These are phyloP conservation scores for Sphaerophoria taeniata DNA, from an alignment of 2,888 invertebrate species.

Conservation along the genomic window DNA sequence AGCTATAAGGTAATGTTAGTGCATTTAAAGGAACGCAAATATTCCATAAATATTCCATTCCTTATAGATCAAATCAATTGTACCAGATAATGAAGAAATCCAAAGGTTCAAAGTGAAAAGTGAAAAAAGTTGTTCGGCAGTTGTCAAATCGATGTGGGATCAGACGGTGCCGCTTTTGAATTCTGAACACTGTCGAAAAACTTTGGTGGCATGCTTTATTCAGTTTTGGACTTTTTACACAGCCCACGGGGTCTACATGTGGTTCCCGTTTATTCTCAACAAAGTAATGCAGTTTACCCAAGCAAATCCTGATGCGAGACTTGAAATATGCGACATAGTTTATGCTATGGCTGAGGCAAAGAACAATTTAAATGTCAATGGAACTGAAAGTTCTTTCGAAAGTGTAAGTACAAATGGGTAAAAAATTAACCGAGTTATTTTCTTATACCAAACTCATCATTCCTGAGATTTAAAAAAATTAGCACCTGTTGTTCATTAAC, in stretches of 20 bases:
- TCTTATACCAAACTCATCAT: background rate
- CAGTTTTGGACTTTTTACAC: slow-evolving; percentile 79
- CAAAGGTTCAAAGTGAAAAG: slow-evolving; percentile 16
- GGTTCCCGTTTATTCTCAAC: slow-evolving; percentile 80
- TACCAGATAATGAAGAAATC: background rate
- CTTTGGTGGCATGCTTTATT: slow-evolving; percentile 78
- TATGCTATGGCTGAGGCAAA: slow-evolving; percentile 51
- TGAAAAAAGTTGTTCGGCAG: slow-evolving; percentile 42
- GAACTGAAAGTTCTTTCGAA: background rate
- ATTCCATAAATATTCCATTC: background rate
- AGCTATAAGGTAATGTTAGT: slow-evolving; percentile 58
- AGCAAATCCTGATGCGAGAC: slow-evolving; percentile 71
- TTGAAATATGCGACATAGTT: slow-evolving; percentile 78
- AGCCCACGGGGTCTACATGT: slow-evolving; percentile 80
- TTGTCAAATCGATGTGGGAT: slow-evolving; percentile 78
- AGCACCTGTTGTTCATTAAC: background rate
- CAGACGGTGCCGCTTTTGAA: slow-evolving; percentile 80
- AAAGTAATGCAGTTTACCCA: slow-evolving; percentile 77
- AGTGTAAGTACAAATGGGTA: slow-evolving; percentile 3
- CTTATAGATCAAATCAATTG: slow-evolving; percentile 34
- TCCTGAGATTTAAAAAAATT: too few species aligned
- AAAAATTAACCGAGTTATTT: too few species aligned
- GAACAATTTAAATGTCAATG: background rate
- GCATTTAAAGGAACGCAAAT: too few species aligned
- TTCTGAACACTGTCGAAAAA: slow-evolving; percentile 77